These are phyloP conservation scores for Indicator indicator DNA, from an alignment of 2,113 vertebrate genomes.

Conservation along the genomic window DNA sequence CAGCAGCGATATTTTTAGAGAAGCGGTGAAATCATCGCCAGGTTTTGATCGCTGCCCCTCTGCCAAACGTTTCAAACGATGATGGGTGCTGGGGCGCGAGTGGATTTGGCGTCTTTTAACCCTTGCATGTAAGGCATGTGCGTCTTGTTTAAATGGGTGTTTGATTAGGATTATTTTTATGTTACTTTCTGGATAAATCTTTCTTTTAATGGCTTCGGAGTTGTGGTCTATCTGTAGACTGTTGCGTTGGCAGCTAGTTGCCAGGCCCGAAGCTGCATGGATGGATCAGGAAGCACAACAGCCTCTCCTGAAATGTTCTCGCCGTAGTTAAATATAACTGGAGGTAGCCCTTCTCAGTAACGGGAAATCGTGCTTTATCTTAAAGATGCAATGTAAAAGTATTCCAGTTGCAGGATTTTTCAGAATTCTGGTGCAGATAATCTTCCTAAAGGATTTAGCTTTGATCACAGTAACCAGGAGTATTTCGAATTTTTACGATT, in stretches of 20 bases:
- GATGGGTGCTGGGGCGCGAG: neutral
- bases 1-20: neutral
- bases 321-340: neutral
- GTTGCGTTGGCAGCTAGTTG: slow-evolving; percentile 31
- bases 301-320: neutral
- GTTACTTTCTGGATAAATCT: neutral
- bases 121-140: neutral
- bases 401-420: slow-evolving; percentile 68
- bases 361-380: slow-evolving; percentile 22
- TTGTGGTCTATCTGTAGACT: neutral
- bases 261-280: slow-evolving; percentile 31
- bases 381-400: slow-evolving; percentile 43
- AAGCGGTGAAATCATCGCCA: neutral
- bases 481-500: slow-evolving; percentile 63
- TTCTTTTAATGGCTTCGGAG: neutral
- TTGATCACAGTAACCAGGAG: slow-evolving; percentile 65
- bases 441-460: slow-evolving; percentile 85
- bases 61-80: neutral
- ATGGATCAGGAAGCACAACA: neutral
- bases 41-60: neutral
- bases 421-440: slow-evolving; percentile 76
- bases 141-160: neutral
- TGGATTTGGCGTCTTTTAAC: neutral
- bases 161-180: neutral
- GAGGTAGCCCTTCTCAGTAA: neutral